Base-by-base conservation (phyloP, 2,888 invertebrate genomes). In the Drosophila suboccidentalis region DNA sequence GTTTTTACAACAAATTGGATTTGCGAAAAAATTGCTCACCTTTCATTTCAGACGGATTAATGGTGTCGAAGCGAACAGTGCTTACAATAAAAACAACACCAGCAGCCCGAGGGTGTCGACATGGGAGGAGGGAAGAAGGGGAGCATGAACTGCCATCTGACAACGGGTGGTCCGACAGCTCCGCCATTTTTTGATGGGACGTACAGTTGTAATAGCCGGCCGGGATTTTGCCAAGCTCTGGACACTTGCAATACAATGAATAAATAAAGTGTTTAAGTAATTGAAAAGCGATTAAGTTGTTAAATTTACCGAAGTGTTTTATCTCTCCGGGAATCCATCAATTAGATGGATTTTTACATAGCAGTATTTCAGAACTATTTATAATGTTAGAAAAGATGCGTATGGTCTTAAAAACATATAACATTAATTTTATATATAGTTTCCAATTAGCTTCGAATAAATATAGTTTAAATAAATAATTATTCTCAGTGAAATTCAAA, bases 1-100 rank as follows among this genome's bases (percentile, higher is more conserved):
- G 51, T 79, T 80, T 79, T 82, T 80, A 78, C 82, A 87, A 80
- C 87, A 87, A 84, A 84, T 84, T 84, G 84, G 84, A 87, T 84
- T 84, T 87, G 76, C 73, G 82, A 84, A 80, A 87, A 84, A 84
- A 84, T 82, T 80, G 87, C 82, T 84, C 84, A 84, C 84, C 84
- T 87, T 84, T 84, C 85, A 87, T 84, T 84, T 84, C 85, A 80
- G 73, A 57, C 75, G 87, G 84, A 84, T 84, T 84, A 84, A 84
- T 84, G 83, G 87, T 82, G 78, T 75, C 85, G 87, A 71, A 63
- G 87, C 70, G 73, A 75, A 58, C 70, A 57, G 67, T 68, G 55
- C 13, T 55, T 74, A 83, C 80, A 86, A 76, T 86, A 76, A 72
- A 57, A 26, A 26, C 22, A 57, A 46, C 57, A 57, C 46, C 15